Evolutionary conservation across 64 coral and sea anemone species (phyloP), one percentile per base, ranked within the genome.

Genomic region (Montipora sp.): DNA sequence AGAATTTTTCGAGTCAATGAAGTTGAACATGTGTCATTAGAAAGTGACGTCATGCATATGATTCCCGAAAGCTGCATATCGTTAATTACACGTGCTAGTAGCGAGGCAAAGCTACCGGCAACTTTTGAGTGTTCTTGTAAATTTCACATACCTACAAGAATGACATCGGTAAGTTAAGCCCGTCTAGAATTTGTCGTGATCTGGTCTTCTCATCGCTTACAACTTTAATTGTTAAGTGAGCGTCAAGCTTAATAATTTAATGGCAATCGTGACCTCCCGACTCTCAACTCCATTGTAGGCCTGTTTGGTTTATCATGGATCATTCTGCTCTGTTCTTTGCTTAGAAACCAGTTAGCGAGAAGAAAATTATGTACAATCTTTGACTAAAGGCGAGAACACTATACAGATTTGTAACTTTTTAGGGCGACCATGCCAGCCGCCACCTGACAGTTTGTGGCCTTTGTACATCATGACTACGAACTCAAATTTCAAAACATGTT

Each of bases 101-200:
- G 12, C 57, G 80, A 67, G 59, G 18, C 7, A 8, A 19, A 16
- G 59, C 11, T 68, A 11, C 53, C 1, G 53, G 53, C 2, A 11
- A 8, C 10, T 9, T 23, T 0, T 67, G 16, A 61, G 13, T 2
- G 15, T 68, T 16, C 18, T 46, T 43, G 16, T 15, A 0, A 36
- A 63, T 14, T 83, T 81, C 47, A 18, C 24, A 5, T 10, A 10
- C 12, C 58, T 15, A n/a, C 59, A 66, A 83, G 15, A 13, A 83
- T 83, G 81, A 68, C 81, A 19, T 83, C 81, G 81, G 81, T 83
- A 10, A 83, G 81, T 83, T 18, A 3, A 47, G 63, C 43, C 65
- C 19, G 27, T 1, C 27, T 76, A 7, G 46, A 7, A 12, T 11
- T 44, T 76, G 6, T 57, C 2, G 5, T 36, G 24, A 15, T 43